Evolutionary conservation across 2,888 invertebrate species (phyloP), one percentile per base, ranked within the genome.

Genomic region (Cremastobaeus sp.): DNA sequence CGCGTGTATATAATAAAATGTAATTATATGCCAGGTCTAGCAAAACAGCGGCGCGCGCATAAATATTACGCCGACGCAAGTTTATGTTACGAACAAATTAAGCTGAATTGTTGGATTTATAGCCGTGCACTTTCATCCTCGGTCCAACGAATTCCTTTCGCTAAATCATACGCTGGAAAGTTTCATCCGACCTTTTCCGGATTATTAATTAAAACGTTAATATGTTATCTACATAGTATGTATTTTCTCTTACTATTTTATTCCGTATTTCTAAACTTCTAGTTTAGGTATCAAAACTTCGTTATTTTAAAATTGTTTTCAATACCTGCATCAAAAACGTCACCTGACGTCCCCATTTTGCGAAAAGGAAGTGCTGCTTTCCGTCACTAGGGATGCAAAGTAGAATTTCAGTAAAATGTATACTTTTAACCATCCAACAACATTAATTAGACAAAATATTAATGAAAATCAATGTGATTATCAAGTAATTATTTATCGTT

Each of bases 31-130:
- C 50, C 28, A 37, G 52, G 62, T 62, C 57, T 25, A 39, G 57
- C 45, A 35, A 55, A 64, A 17, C 62, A 25, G 15, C 66, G 73
- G 78, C 41, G 75, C 65, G 62, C 68, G 79, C 79, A 82, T 83
- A 82, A 85, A 84, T 83, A 84, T 82, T 81, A 74, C 78, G 76
- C 68, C 77, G 71, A 78, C 80, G 64, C 78, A 77, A 81, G 82
- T n/a, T 79, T 78, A 41, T 34, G 35, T 32, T 45, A 83, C 80
- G 82, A 82, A 81, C 81, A 81, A 83, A 83, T 85, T 86, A 85
- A 86, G 83, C 84, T 78, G 80, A 81, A 81, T 80, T 75, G 79
- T 77, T 82, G 77, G 82, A 86, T 86, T 86, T 86, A 86, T 82
- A 81, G 76, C 78, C 65, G 37, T 48, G 76, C 78, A 66, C 54